Base-by-base conservation (phyloP, 2,797 vertebrate species). In the Lacerta bilineata region DNA sequence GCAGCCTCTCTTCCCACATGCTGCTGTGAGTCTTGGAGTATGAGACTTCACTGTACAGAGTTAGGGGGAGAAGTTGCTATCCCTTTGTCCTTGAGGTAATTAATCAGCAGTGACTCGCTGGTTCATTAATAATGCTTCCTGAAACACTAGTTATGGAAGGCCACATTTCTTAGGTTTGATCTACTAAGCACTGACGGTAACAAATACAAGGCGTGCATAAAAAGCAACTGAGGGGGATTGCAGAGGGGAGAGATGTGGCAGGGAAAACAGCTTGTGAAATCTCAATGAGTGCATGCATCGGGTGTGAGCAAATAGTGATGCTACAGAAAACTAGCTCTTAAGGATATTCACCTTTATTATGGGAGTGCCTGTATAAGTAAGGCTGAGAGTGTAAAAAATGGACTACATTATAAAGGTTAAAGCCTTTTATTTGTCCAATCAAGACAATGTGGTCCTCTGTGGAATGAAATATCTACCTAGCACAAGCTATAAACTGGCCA, bases 21-120 rank as follows among this genome's bases (percentile, higher is more conserved):
- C 89, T 91, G 83, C 93, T 91, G 91, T 36, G 55, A 84, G 85
- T 84, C 1, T 74, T 69, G 23, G 79, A 74, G 59, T 0, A 1
- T 13, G 89, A 96, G 90, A 85, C 94, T 93, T 89, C 86, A 68
- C n/a, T 4, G 23, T 9, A 79, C 90, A 91, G 92, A 83, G 4
- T 3, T 25, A 4, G n/a, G 41, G 77, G 41, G 69, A 74, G 91
- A 95, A 93, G 92, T 96, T 95, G 95, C 94, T 91, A 78, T 84
- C 86, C 92, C 93, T 94, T 95, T 92, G 95, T 96, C 97, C 96
- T 96, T 97, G 93, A 96, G 95, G 95, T 96, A 95, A 97, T 97
- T 97, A 97, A 97, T 97, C 95, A 94, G 96, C 50, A 43, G 87
- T 78, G 92, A 94, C 92, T 94, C 91, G 90, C 87, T 90, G 87